Evolutionary conservation across 2,888 invertebrate genomes (phyloP).

Genomic region (Yponomeuta malinellus): DNA sequence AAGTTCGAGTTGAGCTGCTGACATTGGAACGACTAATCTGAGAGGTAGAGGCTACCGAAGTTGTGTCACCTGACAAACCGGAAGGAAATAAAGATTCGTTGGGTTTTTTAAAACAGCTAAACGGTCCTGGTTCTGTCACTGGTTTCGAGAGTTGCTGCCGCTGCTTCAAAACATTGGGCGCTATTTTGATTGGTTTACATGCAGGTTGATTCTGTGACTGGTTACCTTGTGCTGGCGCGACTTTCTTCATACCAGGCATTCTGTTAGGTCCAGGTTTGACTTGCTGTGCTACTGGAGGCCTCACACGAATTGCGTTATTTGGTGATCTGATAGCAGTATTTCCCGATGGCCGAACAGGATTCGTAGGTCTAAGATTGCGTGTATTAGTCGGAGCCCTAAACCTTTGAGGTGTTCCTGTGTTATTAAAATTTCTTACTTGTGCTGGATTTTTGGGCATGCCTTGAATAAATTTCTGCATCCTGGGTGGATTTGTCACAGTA

Average conservation of each 20-base stretch:
- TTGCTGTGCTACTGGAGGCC: slow-evolving; percentile 30
- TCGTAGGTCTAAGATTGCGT: slow-evolving; percentile 24
- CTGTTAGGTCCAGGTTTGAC: slow-evolving; percentile 37
- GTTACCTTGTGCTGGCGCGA: slow-evolving; percentile 24
- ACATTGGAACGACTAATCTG: slow-evolving; percentile 47
- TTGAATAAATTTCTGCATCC: slow-evolving; percentile 35
- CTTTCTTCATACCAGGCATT: slow-evolving; percentile 31
- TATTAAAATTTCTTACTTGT: slow-evolving; percentile 24
- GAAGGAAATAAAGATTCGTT: slow-evolving; percentile 53
- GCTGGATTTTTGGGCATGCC: slow-evolving; percentile 33
- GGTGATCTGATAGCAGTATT: slow-evolving; percentile 32
- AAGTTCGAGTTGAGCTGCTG: slow-evolving; percentile 43
- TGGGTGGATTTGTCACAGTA: not conserved
- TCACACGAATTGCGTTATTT: slow-evolving; percentile 23
- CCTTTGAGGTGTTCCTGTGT: slow-evolving; percentile 35
- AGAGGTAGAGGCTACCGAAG: slow-evolving; percentile 42
- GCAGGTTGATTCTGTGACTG: slow-evolving; percentile 30
- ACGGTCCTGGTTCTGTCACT: slow-evolving; percentile 40
- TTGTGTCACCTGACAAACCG: slow-evolving; percentile 30
- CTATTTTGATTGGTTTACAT: slow-evolving; percentile 47
- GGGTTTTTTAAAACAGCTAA: slow-evolving; percentile 62
- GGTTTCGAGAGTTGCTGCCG: slow-evolving; percentile 40
- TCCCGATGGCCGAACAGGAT: not conserved
- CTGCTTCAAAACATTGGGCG: slow-evolving; percentile 39
- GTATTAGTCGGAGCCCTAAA: slow-evolving; percentile 40